A percentile compares a stretch with the other conserved stretches of the same genome.
phyloP scores from a whole-genome alignment of 2,888 invertebrate genomes.

The Podotricha telesiphe region DNA sequence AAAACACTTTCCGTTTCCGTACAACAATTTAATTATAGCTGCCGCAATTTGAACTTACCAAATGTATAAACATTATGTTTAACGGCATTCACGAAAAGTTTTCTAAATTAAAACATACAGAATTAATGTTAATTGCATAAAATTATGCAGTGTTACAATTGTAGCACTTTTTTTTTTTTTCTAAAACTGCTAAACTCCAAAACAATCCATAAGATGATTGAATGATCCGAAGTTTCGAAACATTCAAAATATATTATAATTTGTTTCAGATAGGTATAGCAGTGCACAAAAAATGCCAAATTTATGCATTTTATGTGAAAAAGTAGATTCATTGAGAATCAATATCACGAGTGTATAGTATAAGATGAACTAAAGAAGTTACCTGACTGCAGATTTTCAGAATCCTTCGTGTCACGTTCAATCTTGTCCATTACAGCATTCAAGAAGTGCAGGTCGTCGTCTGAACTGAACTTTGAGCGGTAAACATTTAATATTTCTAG shows the following conservation, averaged over 20 bases:
- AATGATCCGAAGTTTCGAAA: not conserved
- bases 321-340: not conserved
- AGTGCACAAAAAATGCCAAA: not conserved
- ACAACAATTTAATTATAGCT: too few species aligned
- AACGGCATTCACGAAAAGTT: too few species aligned
- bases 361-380: conserved; percentile 34
- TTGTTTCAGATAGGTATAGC: not conserved
- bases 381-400: conserved; percentile 33
- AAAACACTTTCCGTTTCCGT: too few species aligned
- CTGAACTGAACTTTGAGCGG: conserved; percentile 35
- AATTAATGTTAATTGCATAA: too few species aligned
- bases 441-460: conserved; percentile 38
- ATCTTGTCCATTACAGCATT: conserved; percentile 38
- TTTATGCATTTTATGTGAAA: not conserved
- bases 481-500: conserved; percentile 42
- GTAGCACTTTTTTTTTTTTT: too few species aligned
- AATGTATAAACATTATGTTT: too few species aligned
- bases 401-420: conserved; percentile 27
- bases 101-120: too few species aligned
- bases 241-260: not conserved
- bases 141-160: too few species aligned
- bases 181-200: too few species aligned
- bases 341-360: not conserved
- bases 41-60: too few species aligned
- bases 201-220: too few species aligned